Evolutionary conservation across 2,797 vertebrate genomes (phyloP).

Genomic region (Characodon lateralis): DNA sequence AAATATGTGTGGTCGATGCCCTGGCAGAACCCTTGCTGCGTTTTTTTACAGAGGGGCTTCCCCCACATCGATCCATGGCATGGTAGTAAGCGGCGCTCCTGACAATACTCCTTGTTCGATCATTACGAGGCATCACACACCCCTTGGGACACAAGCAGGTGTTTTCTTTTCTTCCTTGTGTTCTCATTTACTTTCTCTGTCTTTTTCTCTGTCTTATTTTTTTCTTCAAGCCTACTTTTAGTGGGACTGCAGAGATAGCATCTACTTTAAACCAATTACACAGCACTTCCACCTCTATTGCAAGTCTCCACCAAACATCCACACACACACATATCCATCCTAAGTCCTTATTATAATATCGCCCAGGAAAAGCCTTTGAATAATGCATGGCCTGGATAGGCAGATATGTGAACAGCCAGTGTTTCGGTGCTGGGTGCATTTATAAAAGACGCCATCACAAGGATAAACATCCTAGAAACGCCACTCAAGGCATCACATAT

Average conservation of each 20-base stretch:
- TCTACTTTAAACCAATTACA: conserved; percentile 86
- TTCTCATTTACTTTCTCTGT: conserved; percentile 45
- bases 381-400: conserved; percentile 83
- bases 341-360: conserved; percentile 81
- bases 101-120: conserved; percentile 78
- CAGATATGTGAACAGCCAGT: conserved; percentile 77
- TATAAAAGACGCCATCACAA: conserved; percentile 77
- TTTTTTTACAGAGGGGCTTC: conserved; percentile 73
- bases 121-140: conserved; percentile 72
- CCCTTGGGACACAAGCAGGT: conserved; percentile 66
- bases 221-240: conserved; percentile 72
- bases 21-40: conserved; percentile 56
- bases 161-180: conserved; percentile 31
- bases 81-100: conserved; percentile 78
- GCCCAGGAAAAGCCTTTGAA: conserved; percentile 81
- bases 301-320: conserved; percentile 60
- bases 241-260: conserved; percentile 73
- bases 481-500: conserved; percentile 80
- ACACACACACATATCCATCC: conserved; percentile 53
- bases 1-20: conserved; percentile 49
- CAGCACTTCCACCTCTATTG: conserved; percentile 76
- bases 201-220: conserved; percentile 69
- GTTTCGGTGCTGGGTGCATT: conserved; percentile 73
- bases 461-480: conserved; percentile 82
- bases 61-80: conserved; percentile 73